phyloP scores from a whole-genome alignment of 2,113 vertebrate species.

The Elanoides forficatus region DNA sequence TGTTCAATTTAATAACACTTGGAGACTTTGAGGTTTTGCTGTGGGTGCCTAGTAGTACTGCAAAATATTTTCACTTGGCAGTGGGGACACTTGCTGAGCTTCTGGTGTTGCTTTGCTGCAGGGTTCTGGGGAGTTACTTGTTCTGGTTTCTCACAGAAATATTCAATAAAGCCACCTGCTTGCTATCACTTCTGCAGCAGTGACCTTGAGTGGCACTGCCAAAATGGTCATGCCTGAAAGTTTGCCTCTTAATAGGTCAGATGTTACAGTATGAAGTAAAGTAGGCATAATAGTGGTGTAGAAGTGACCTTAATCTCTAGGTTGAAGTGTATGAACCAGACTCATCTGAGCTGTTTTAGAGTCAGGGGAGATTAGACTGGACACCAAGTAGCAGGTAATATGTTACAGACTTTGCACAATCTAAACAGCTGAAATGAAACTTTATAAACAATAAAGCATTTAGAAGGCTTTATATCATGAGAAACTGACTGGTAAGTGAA shows the following conservation, averaged over 20 bases:
- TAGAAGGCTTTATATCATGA: neutral
- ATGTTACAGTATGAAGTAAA: neutral
- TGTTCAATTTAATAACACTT: neutral
- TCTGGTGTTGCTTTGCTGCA: neutral
- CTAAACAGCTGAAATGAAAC: neutral
- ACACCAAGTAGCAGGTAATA: neutral
- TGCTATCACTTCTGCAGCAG: neutral
- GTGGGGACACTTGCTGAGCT: neutral
- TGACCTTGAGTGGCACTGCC: neutral
- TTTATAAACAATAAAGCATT: neutral
- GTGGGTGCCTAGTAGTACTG: neutral
- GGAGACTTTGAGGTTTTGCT: neutral
- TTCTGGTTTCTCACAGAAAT: neutral
- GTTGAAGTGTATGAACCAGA: neutral
- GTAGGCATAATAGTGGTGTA: neutral
- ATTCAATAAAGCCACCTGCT: neutral
- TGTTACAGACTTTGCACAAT: neutral
- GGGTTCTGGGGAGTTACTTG: neutral
- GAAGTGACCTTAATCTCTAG: neutral
- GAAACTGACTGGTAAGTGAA: neutral
- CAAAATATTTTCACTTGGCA: neutral
- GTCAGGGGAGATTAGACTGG: neutral
- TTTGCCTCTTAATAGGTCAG: neutral
- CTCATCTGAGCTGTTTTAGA: neutral
- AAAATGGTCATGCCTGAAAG: neutral